Base-by-base conservation (phyloP, 2,888 invertebrate species). In the Pseudanteris insignis region DNA sequence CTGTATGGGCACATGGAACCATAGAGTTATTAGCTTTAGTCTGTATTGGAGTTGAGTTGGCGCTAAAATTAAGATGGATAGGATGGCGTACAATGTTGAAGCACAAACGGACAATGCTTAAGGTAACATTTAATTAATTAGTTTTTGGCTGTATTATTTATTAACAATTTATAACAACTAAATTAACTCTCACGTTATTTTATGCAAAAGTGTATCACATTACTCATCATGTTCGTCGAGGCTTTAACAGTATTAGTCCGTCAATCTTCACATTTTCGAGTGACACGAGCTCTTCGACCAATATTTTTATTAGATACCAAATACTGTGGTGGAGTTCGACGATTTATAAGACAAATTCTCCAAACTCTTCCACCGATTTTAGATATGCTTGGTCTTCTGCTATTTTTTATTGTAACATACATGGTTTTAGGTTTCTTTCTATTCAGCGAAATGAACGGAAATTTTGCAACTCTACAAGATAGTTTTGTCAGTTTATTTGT, bases 401-500 rank as follows among this genome's bases (percentile, higher is more conserved):
- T 94, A 76, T 93, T 94, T 81, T 90, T 93, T 78, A 90, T 94
- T 67, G 86, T 89, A 43, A 89, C 91, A 11, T 94, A 92, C 74
- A 88, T 92, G 21, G 82, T 93, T 38, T 82, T 94, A 40, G 93
- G 92, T 64, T 92, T 86, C 75, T 94, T 90, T 76, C 80, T 94
- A 66, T 94, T 94, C 80, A 88, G 89, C 13, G 86, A 87, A 70
- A 87, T 89, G 70, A 90, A 92, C 75, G 85, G 88, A 67, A 90
- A 92, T 81, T 94, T 94, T 77, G 82, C 82, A 65, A 89, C 91
- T 0, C 82, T 93, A 44, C 87, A 89, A 67, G 88, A 90, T 75
- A 91, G 92, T 64, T 93, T 94, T 78, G 90, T 94, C 72, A 92
- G 90, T 72, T 87, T 94, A 82, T 94, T 93, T 79, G 91, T 94